Percentiles rank a stretch among this genome's conserved stretches.
These are phyloP conservation scores for Geophilus truncorum DNA, from an alignment of 2,888 invertebrate genomes.

Conservation along the genomic window DNA sequence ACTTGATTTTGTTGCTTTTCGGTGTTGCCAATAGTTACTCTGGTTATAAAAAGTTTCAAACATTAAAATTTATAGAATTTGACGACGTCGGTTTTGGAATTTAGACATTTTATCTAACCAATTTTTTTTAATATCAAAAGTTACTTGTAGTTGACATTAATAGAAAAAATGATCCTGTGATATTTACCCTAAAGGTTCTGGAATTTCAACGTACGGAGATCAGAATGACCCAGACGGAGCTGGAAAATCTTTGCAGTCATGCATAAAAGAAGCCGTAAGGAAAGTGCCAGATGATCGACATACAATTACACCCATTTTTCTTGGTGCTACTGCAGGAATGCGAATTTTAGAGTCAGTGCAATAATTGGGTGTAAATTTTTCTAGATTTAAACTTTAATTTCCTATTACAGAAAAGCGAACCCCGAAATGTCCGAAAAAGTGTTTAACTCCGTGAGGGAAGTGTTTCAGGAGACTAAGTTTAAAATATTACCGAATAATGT, in stretches of 20 bases:
- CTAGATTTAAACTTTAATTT: neutral
- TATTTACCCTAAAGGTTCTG: constrained; percentile 40
- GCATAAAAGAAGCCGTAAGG: constrained; percentile 45
- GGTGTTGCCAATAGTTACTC: too few species aligned
- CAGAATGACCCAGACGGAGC: constrained; percentile 38
- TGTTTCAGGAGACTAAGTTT: constrained; percentile 42
- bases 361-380: neutral
- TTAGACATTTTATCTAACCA: too few species aligned
- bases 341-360: constrained; percentile 48
- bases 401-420: neutral
- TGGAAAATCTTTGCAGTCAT: constrained; percentile 42
- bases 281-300: constrained; percentile 45
- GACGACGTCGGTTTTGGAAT: too few species aligned
- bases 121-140: too few species aligned
- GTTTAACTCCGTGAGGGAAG: constrained; percentile 44
- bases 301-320: constrained; percentile 47
- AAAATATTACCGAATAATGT: constrained; percentile 42
- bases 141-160: too few species aligned
- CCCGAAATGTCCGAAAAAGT: neutral
- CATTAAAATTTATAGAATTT: too few species aligned
- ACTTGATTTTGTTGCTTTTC: too few species aligned
- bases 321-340: constrained; percentile 55
- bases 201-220: constrained; percentile 44
- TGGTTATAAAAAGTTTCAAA: too few species aligned
- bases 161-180: neutral